phyloP scores from a whole-genome alignment of 2,797 vertebrate genomes.

The Halcyon smyrnensis region DNA sequence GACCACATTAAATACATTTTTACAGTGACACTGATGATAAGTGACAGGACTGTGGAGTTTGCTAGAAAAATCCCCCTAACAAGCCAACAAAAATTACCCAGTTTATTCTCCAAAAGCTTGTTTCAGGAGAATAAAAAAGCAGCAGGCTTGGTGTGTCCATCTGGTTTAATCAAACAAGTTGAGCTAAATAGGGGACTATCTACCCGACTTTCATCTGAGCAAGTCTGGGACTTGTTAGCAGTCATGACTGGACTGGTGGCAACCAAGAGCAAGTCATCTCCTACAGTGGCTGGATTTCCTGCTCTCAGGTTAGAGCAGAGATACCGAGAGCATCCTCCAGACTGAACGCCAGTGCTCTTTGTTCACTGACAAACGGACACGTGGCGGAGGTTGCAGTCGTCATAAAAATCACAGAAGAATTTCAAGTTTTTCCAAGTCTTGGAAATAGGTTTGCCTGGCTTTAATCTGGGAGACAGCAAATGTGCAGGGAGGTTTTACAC shows the following conservation, averaged over 20 bases:
- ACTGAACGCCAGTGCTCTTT: rapidly evolving
- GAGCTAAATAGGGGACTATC: rapidly evolving
- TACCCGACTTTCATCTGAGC: neutral
- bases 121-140: neutral
- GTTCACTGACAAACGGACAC: rapidly evolving
- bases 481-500: neutral
- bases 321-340: neutral
- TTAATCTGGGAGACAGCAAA: neutral
- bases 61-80: neutral
- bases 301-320: neutral
- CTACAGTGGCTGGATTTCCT: neutral
- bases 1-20: neutral
- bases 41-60: neutral
- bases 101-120: neutral
- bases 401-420: neutral
- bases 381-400: neutral
- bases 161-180: neutral
- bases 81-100: neutral
- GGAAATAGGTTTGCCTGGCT: neutral
- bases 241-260: neutral
- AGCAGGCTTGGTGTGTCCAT: rapidly evolving
- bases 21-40: neutral
- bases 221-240: neutral
- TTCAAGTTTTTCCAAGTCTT: neutral
- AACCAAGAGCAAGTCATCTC: neutral